Evolutionary conservation across 2,888 invertebrate genomes (phyloP).

Genomic region (Cactoblastis cactorum): DNA sequence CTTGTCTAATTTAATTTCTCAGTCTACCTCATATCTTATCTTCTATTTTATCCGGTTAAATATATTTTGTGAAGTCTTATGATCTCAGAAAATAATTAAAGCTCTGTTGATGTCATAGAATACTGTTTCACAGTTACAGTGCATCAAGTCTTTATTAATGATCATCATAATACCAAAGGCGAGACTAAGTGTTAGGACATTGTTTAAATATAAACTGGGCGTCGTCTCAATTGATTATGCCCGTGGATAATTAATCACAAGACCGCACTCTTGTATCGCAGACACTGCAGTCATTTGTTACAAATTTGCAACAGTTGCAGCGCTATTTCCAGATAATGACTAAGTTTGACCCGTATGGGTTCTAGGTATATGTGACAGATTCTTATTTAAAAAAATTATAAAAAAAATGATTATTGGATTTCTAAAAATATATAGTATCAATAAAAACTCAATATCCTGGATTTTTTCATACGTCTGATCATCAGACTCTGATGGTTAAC

Average conservation of each 20-base stretch:
- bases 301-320: constrained; percentile 58
- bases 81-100: neutral
- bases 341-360: constrained; percentile 22
- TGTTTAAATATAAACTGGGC: constrained; percentile 35
- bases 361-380: neutral
- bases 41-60: constrained; percentile 8
- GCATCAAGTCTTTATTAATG: constrained; percentile 2
- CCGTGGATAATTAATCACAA: constrained; percentile 54
- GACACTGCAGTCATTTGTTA: constrained; percentile 59
- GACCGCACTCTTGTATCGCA: constrained; percentile 46
- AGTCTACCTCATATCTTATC: constrained; percentile 8
- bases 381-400: neutral
- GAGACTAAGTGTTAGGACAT: constrained; percentile 4
- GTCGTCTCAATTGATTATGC: constrained; percentile 47
- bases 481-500: no score
- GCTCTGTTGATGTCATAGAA: neutral
- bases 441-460: no score
- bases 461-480: no score
- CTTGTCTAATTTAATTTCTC: neutral
- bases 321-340: constrained; percentile 53
- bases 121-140: neutral
- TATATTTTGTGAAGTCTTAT: neutral
- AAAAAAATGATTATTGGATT: no score
- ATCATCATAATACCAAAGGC: constrained; percentile 8
- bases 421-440: no score